These are phyloP conservation scores for Oscheius onirici DNA, from an alignment of 2,888 invertebrate species.

Conservation along the genomic window DNA sequence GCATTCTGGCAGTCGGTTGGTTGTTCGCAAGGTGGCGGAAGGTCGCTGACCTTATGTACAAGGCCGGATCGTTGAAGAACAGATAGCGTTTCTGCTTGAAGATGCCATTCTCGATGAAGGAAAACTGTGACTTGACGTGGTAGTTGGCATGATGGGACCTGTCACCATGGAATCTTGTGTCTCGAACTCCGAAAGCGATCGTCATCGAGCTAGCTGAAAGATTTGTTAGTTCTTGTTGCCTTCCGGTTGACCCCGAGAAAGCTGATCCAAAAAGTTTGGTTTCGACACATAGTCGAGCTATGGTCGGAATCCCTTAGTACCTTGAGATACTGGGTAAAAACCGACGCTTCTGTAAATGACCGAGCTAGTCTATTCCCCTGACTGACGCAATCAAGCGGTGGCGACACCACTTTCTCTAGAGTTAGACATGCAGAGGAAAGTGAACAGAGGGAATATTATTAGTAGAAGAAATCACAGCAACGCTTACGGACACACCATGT, in stretches of 20 bases:
- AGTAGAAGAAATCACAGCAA: not conserved
- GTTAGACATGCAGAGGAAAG: not conserved
- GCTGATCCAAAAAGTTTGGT: too few relatives aligned
- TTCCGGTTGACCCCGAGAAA: too few relatives aligned
- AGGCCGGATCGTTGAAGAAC: conserved; percentile 13
- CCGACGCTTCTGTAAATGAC: too few relatives aligned
- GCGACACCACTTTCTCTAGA: not conserved
- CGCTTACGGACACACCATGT: not conserved
- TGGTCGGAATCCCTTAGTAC: too few relatives aligned
- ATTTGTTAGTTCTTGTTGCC: not conserved
- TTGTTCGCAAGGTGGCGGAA: too few relatives aligned
- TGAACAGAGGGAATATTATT: not conserved
- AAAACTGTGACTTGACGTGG: conserved; percentile 22
- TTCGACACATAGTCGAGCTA: too few relatives aligned
- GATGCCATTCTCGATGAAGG: conserved; percentile 21
- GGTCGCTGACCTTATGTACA: conserved; percentile 22
- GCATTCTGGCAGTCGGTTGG: not conserved
- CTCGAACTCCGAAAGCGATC: conserved; percentile 46
- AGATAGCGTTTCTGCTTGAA: conserved; percentile 10
- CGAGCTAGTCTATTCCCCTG: too few relatives aligned
- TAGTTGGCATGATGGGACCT: conserved; percentile 49
- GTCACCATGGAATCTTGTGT: conserved; percentile 39
- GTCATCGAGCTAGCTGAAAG: conserved; percentile 47
- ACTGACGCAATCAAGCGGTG: too few relatives aligned
- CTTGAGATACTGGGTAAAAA: too few relatives aligned